A percentile compares a stretch with the other conserved stretches of the same genome.
These are phyloP conservation scores for Triplophysa yarkandensis DNA, from an alignment of 2,797 vertebrate species.

Conservation along the genomic window DNA sequence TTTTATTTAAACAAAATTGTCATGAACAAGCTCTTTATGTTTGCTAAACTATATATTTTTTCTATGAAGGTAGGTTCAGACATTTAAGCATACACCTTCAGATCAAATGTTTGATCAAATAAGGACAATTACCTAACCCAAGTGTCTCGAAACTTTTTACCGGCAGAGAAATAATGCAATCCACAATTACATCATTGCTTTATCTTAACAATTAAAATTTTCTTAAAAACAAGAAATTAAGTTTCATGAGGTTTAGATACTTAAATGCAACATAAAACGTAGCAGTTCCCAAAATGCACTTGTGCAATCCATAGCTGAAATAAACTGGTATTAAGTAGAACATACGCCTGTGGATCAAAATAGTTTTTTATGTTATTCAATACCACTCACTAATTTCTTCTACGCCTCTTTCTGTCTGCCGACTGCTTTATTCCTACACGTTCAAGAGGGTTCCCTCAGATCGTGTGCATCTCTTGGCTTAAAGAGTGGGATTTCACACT, in stretches of 20 bases:
- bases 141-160: background rate
- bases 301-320: background rate
- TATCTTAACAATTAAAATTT: too few relatives aligned
- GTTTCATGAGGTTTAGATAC: too few relatives aligned
- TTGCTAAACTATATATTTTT: too few relatives aligned
- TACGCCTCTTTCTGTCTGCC: background rate
- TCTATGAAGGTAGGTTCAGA: too few relatives aligned
- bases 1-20: too few relatives aligned
- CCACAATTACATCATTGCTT: background rate
- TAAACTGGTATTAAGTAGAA: background rate
- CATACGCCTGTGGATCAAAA: background rate
- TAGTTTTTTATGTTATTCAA: background rate
- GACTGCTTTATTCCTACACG: background rate
- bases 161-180: too few relatives aligned
- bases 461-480: conserved; percentile 26
- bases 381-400: background rate
- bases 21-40: too few relatives aligned
- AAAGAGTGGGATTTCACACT: conserved; percentile 36
- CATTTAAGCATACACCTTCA: too few relatives aligned
- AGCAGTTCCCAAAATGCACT: background rate
- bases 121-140: too few relatives aligned
- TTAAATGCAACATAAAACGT: too few relatives aligned
- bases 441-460: conserved; percentile 2
- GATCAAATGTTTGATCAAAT: too few relatives aligned
- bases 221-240: too few relatives aligned